These are phyloP conservation scores for Drosophila greeni DNA, from an alignment of 2,888 invertebrate species.

Conservation along the genomic window DNA sequence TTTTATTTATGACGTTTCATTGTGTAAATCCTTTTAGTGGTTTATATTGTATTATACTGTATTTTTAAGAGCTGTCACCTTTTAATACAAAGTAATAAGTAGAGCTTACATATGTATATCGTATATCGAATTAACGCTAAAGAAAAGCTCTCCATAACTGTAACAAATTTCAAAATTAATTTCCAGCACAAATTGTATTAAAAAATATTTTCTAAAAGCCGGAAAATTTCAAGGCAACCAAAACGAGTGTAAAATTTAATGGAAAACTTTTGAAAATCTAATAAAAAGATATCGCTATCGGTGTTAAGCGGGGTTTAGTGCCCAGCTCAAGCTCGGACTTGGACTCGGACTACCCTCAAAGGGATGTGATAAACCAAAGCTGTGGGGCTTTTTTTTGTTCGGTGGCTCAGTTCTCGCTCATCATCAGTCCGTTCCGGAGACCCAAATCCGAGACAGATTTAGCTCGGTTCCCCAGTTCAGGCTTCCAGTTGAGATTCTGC, in stretches of 20 bases:
- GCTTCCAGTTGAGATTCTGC: conserved; percentile 54
- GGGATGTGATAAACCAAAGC: conserved; percentile 29
- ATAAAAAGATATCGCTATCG: conserved; percentile 22
- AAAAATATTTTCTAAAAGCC: neutral
- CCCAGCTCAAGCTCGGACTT: conserved; percentile 25
- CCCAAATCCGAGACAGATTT: conserved; percentile 56
- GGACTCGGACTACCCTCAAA: conserved; percentile 9
- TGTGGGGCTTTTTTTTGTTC: conserved; percentile 33
- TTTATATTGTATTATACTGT: too few species aligned
- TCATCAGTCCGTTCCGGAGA: conserved; percentile 53
- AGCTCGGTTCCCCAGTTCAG: conserved; percentile 42
- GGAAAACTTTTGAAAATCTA: neutral
- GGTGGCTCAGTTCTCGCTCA: conserved; percentile 27
- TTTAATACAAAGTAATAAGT: neutral
- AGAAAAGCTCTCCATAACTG: conserved; percentile 12
- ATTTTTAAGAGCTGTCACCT: conserved; percentile 3
- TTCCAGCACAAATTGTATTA: neutral
- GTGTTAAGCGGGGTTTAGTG: conserved; percentile 25
- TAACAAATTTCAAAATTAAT: conserved; percentile 6
- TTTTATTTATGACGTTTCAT: too few species aligned
- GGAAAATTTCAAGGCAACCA: neutral
- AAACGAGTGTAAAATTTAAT: neutral
- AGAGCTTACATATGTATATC: conserved; percentile 12
- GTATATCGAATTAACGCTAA: neutral
- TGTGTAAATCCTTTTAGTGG: too few species aligned